Conservation (phyloP, 2,113 vertebrate genomes). For the Rhabdomys dilectus region DNA sequence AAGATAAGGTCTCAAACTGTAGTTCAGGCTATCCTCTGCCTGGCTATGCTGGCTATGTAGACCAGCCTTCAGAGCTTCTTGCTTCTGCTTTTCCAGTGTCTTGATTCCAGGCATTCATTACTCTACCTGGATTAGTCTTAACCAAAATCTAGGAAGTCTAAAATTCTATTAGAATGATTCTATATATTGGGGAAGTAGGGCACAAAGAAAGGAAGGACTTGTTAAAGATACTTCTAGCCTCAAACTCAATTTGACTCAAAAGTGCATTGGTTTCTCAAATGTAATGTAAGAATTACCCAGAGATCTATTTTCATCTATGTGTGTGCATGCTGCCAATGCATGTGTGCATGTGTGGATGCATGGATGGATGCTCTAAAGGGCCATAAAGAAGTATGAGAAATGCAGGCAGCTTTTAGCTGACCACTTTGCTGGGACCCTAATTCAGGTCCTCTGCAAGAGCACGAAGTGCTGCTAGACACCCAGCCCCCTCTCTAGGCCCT, state of each 20-base stretch:
- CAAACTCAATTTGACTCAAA: no score
- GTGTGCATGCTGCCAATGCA: not conserved
- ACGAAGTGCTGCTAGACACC: not conserved
- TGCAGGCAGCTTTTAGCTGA: not conserved
- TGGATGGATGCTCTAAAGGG: no score
- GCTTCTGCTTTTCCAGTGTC: not conserved
- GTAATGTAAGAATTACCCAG: not conserved
- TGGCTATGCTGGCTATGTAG: not conserved
- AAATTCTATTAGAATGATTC: not conserved
- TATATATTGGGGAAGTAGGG: not conserved
- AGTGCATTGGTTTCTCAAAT: not conserved
- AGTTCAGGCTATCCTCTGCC: not conserved
- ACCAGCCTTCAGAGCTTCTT: not conserved
- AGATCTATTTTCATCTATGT: not conserved
- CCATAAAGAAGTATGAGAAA: not conserved
- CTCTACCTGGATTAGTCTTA: not conserved
- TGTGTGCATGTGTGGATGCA: not conserved
- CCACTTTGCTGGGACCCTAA: not conserved
- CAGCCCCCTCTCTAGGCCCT: not conserved
- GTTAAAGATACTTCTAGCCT: no score
- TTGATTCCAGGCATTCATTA: not conserved
- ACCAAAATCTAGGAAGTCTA: no score
- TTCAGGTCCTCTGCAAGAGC: not conserved
- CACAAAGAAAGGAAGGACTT: not conserved
- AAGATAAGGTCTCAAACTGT: not conserved